phyloP scores from a whole-genome alignment of 2,113 vertebrate species.

The Corythornis cristatus region DNA sequence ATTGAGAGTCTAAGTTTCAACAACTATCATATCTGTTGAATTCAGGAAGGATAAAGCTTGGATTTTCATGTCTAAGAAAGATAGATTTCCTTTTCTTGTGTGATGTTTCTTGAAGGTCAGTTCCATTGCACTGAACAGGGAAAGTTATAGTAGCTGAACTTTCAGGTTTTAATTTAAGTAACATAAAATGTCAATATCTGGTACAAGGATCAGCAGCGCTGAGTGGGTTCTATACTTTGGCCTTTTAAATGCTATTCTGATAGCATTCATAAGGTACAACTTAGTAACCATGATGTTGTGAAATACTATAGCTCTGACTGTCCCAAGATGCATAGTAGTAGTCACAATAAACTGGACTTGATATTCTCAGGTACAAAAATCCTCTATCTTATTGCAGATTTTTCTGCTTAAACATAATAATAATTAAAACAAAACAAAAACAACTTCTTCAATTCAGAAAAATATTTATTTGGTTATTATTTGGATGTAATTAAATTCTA shows the following conservation, averaged over 20 bases:
- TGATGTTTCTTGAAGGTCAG: background rate
- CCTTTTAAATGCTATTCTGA: background rate
- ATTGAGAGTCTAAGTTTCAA: background rate
- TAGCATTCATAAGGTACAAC: background rate
- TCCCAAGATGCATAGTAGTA: background rate
- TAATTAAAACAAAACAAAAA: background rate
- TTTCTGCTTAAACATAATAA: constrained; percentile 18
- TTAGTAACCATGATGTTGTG: background rate
- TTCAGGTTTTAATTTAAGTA: background rate
- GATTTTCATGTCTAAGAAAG: background rate
- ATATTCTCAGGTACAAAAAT: background rate
- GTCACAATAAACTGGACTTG: background rate
- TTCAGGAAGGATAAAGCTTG: background rate
- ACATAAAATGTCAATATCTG: background rate
- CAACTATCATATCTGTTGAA: background rate
- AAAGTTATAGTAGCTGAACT: background rate
- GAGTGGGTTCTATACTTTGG: background rate
- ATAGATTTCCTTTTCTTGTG: background rate
- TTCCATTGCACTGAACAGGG: background rate
- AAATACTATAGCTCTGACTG: background rate
- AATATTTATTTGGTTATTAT: constrained; percentile 6
- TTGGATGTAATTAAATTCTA: constrained; percentile 4
- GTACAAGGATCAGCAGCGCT: background rate
- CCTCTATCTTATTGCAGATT: constrained; percentile 31
- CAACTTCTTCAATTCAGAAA: background rate